These are phyloP conservation scores for Idaea biselata DNA, from an alignment of 2,888 invertebrate genomes.

Conservation along the genomic window DNA sequence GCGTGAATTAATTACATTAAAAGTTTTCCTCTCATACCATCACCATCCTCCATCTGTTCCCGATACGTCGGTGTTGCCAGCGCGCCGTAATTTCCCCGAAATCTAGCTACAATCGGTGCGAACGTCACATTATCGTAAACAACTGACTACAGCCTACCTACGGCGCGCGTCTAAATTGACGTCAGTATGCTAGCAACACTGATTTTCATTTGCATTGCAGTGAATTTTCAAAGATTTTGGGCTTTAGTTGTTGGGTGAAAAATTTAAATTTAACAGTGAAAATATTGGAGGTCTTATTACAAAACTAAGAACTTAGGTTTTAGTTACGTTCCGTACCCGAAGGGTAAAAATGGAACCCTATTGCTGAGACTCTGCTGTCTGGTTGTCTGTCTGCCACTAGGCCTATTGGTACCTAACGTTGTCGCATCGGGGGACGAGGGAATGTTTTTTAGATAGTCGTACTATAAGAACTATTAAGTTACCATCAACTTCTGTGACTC, in stretches of 20 bases:
- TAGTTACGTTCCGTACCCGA: no score
- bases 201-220: slow-evolving; percentile 1
- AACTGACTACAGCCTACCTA: slow-evolving; percentile 7
- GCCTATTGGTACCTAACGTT: no score
- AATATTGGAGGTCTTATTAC: neutral
- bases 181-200: neutral
- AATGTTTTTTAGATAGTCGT: no score
- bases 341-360: no score
- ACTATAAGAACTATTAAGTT: no score
- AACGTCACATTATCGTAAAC: slow-evolving; percentile 19
- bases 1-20: no score
- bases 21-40: neutral
- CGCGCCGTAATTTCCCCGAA: slow-evolving; percentile 16
- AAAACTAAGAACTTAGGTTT: neutral
- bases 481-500: no score
- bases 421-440: no score
- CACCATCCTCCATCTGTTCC: neutral
- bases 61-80: slow-evolving; percentile 2
- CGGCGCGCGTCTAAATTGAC: slow-evolving; percentile 13
- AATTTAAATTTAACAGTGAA: neutral
- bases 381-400: no score
- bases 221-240: neutral
- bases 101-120: slow-evolving; percentile 20
- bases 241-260: neutral
- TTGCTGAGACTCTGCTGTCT: no score